These are phyloP conservation scores for Hirundo rustica DNA, from an alignment of 2,797 vertebrate species.

Conservation along the genomic window DNA sequence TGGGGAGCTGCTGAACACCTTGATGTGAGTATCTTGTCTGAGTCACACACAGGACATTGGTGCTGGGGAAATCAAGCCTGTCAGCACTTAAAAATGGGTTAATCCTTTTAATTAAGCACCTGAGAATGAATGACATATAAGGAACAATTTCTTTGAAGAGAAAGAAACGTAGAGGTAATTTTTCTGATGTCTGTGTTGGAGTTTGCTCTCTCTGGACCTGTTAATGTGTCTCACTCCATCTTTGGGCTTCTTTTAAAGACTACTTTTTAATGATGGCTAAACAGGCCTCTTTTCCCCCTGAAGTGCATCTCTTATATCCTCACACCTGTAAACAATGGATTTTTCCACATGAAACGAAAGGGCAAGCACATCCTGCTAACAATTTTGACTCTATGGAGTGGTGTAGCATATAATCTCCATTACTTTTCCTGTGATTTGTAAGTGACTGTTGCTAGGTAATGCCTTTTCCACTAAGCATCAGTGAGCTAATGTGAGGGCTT, in stretches of 20 bases:
- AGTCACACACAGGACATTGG: neutral
- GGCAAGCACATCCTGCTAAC: slow-evolving; percentile 48
- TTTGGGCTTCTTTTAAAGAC: neutral
- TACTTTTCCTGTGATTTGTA: slow-evolving; percentile 62
- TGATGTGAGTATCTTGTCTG: neutral
- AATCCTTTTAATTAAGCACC: neutral
- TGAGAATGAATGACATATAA: neutral
- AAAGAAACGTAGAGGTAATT: neutral
- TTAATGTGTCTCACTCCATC: neutral
- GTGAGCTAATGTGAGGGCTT: slow-evolving; percentile 51
- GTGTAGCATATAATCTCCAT: slow-evolving; percentile 28
- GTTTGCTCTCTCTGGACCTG: neutral
- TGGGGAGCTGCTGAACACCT: neutral
- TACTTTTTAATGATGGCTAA: slow-evolving; percentile 2
- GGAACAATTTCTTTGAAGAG: neutral
- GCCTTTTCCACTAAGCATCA: slow-evolving; percentile 47
- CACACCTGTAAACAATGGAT: slow-evolving; percentile 43
- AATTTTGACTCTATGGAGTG: slow-evolving; percentile 48
- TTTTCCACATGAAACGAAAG: slow-evolving; percentile 53
- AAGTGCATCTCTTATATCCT: neutral
- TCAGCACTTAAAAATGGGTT: neutral
- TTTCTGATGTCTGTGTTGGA: neutral
- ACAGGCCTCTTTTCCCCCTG: neutral
- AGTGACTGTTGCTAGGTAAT: slow-evolving; percentile 72
- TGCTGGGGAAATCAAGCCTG: neutral